phyloP scores from a whole-genome alignment of 2,888 invertebrate species.

The Platycheirus albimanus region DNA sequence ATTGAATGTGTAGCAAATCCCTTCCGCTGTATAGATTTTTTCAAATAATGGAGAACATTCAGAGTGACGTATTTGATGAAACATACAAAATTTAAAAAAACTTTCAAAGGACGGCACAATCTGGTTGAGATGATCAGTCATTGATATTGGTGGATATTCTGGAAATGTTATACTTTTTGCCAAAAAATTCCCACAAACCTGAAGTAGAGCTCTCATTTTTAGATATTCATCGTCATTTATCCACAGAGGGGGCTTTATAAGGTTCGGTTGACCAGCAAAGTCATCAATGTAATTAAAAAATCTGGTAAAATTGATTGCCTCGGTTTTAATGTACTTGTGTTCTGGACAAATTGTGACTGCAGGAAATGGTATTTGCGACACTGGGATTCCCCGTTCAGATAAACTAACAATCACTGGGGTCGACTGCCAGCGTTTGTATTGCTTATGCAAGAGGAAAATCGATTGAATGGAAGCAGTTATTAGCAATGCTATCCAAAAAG shows the following conservation, averaged over 20 bases:
- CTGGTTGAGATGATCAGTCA: slow-evolving; percentile 2
- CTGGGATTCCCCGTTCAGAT: slow-evolving; percentile 1
- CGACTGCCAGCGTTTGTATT: not conserved
- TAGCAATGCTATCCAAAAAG: not conserved
- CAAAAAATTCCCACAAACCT: slow-evolving; percentile 25
- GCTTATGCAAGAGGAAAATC: not conserved
- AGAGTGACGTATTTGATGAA: not conserved
- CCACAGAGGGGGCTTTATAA: slow-evolving; percentile 10
- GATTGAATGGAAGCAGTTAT: not conserved
- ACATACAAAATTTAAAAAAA: not conserved
- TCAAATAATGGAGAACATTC: not conserved
- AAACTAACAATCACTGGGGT: not conserved
- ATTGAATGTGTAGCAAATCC: slow-evolving; percentile 40
- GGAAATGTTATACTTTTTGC: not conserved
- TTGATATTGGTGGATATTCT: not conserved
- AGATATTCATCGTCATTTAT: slow-evolving; percentile 13
- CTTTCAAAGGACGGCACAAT: not conserved
- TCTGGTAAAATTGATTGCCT: slow-evolving; percentile 15
- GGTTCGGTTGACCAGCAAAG: not conserved
- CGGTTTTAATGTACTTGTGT: not conserved
- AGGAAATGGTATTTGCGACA: slow-evolving; percentile 18
- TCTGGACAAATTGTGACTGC: not conserved
- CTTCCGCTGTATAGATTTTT: slow-evolving; percentile 16
- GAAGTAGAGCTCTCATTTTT: slow-evolving; percentile 42
- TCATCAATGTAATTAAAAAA: slow-evolving; percentile 19